phyloP scores from a whole-genome alignment of 2,797 vertebrate genomes.

The Poecilia picta region DNA sequence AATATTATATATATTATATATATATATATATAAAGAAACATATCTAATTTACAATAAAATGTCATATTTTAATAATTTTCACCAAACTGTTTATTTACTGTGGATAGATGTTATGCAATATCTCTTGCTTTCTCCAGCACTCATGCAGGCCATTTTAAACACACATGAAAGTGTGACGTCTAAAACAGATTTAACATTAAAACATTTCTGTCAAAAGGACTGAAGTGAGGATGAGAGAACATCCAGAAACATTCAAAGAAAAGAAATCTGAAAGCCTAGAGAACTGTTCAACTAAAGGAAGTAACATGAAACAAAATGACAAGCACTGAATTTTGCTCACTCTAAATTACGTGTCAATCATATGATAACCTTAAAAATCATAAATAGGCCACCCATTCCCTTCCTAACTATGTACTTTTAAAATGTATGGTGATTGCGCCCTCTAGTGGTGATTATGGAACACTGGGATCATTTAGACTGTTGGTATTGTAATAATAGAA shows the following conservation, averaged over 20 bases:
- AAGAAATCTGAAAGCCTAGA: neutral
- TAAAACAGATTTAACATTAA: neutral
- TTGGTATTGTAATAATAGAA: neutral
- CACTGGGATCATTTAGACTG: neutral
- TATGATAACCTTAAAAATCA: neutral
- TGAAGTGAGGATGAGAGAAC: neutral
- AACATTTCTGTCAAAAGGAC: neutral
- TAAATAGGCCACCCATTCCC: neutral
- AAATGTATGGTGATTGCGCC: neutral
- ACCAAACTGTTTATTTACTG: neutral
- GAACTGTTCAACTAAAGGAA: neutral
- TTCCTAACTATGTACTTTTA: neutral
- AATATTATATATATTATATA: no score
- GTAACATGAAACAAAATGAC: neutral
- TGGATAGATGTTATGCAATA: neutral
- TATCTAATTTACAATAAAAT: neutral
- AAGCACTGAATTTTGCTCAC: neutral
- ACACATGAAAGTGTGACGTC: neutral
- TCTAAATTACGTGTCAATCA: neutral
- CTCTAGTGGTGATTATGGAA: neutral
- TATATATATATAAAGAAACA: neutral
- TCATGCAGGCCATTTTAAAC: neutral
- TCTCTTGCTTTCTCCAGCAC: no score
- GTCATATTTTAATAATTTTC: neutral
- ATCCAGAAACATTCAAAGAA: neutral